phyloP scores from a whole-genome alignment of 2,797 vertebrate species.

The Lithobates sylvaticus region DNA sequence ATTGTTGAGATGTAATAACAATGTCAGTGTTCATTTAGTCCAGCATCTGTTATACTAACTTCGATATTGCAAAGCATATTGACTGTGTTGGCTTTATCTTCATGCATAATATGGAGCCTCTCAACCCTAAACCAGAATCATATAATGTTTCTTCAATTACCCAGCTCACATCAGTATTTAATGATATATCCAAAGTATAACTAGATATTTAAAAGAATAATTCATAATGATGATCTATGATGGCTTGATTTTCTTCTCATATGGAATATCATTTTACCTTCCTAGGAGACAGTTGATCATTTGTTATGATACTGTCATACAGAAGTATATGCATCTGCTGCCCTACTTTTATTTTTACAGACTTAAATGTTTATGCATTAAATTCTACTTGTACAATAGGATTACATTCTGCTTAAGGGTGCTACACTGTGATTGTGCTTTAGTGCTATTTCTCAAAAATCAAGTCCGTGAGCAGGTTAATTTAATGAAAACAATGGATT shows the following conservation, averaged over 20 bases:
- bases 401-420: too few species aligned
- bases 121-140: conserved; percentile 49
- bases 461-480: too few species aligned
- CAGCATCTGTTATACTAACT: conserved; percentile 52
- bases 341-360: background rate
- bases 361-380: too few species aligned
- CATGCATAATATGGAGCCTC: conserved; percentile 30
- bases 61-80: conserved; percentile 45
- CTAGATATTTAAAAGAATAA: conserved; percentile 43
- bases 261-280: conserved; percentile 27
- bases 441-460: too few species aligned
- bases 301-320: conserved; percentile 31
- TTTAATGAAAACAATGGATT: too few species aligned
- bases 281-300: conserved; percentile 1
- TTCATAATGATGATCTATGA: conserved; percentile 49
- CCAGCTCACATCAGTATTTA: conserved; percentile 37
- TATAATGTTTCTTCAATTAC: conserved; percentile 49
- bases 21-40: conserved; percentile 60
- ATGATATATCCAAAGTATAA: conserved; percentile 41
- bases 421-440: too few species aligned
- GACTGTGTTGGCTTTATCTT: conserved; percentile 43
- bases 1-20: conserved; percentile 60
- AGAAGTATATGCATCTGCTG: conserved; percentile 4
- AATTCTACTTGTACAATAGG: too few species aligned
- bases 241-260: conserved; percentile 24